Conservation (phyloP, 2,888 invertebrate species). For the Tubulanus polymorphus region DNA sequence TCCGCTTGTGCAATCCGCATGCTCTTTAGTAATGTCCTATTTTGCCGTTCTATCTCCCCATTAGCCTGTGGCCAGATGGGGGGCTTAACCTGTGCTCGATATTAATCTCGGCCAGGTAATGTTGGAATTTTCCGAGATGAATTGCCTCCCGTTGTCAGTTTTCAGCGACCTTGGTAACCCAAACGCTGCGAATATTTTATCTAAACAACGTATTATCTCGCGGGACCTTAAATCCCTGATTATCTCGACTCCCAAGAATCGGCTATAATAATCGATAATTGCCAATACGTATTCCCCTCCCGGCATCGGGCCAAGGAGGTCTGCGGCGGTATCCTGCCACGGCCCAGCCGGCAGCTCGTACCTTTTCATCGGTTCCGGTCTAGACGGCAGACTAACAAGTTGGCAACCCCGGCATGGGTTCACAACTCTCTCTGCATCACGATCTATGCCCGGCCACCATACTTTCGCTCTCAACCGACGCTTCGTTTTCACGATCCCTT, state of each 20-base stretch:
- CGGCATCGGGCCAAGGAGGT: slow-evolving; percentile 20
- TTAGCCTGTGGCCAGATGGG: slow-evolving; percentile 22
- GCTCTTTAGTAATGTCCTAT: slow-evolving; percentile 21
- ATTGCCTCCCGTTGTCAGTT: slow-evolving; percentile 22
- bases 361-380: slow-evolving; percentile 16
- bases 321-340: slow-evolving; percentile 23
- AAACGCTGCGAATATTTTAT: slow-evolving; percentile 19
- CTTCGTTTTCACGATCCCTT: slow-evolving; percentile 18
- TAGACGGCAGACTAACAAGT: background rate
- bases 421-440: slow-evolving; percentile 8
- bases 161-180: slow-evolving; percentile 18
- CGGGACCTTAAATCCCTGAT: slow-evolving; percentile 18
- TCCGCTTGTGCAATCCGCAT: slow-evolving; percentile 19
- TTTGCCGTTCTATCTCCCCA: slow-evolving; percentile 23
- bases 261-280: slow-evolving; percentile 24
- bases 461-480: slow-evolving; percentile 13
- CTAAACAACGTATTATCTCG: slow-evolving; percentile 17
- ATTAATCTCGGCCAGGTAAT: too few species aligned
- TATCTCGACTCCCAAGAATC: slow-evolving; percentile 19
- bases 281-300: slow-evolving; percentile 19
- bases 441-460: slow-evolving; percentile 17
- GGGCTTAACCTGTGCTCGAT: too few species aligned
- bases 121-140: too few species aligned
- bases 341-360: slow-evolving; percentile 18
- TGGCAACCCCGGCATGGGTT: slow-evolving; percentile 11